Evolutionary conservation across 2,888 invertebrate genomes (phyloP).

Genomic region (Cataglyphis cursor): DNA sequence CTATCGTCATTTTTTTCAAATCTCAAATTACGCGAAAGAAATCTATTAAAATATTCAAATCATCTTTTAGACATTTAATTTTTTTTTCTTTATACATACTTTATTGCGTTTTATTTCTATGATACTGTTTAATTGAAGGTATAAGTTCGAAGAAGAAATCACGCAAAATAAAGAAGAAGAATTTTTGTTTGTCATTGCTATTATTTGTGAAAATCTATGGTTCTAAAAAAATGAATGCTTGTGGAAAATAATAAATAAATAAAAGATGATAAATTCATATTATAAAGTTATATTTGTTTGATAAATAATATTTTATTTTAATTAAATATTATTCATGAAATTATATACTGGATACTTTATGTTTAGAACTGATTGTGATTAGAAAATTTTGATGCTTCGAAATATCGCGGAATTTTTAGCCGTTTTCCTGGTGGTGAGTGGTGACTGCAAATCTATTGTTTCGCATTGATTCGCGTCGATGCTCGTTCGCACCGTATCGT

Average conservation of each 20-base stretch:
- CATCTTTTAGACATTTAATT: not conserved
- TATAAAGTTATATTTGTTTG: not conserved
- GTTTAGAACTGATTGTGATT: not conserved
- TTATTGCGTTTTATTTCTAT: not conserved
- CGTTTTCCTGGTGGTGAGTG: not conserved
- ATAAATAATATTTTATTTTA: not conserved
- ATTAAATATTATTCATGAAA: not conserved
- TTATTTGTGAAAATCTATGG: not conserved
- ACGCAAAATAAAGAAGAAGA: not conserved
- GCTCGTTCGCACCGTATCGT: not conserved
- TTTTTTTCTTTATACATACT: not conserved
- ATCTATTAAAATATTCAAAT: constrained; percentile 20
- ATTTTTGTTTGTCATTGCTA: not conserved
- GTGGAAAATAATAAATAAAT: not conserved
- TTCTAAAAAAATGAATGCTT: not conserved
- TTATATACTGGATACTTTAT: not conserved
- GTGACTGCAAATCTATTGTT: not conserved
- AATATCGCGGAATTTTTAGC: not conserved
- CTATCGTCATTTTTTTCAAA: not conserved
- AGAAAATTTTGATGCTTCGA: not conserved
- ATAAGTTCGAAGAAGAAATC: not conserved
- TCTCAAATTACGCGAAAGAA: not conserved
- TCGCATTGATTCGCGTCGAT: not conserved
- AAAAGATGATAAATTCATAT: not conserved
- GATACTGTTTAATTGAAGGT: not conserved